phyloP scores from a whole-genome alignment of 92 coral and sea anemone genomes.

The Montipora capitata region DNA sequence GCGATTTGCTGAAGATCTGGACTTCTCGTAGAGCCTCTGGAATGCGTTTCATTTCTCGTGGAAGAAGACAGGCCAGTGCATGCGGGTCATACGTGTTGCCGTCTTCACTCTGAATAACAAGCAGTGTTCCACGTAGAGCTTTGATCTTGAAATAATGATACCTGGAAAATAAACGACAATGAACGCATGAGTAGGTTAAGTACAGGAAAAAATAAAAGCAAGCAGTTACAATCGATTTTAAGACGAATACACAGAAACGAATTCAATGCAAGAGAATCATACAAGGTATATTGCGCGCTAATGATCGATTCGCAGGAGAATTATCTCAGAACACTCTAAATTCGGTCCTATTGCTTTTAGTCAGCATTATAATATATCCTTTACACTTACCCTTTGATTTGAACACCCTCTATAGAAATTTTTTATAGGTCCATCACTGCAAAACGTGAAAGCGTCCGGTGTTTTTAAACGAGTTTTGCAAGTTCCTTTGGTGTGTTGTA shows the following conservation, averaged over 20 bases:
- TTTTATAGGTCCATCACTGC: not conserved
- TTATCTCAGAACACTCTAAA: not conserved
- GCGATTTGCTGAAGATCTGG: constrained; percentile 30
- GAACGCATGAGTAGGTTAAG: not conserved
- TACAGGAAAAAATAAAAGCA: not conserved
- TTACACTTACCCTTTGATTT: constrained; percentile 41
- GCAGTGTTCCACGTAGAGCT: constrained; percentile 29
- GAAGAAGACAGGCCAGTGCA: constrained; percentile 43
- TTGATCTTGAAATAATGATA: constrained; percentile 43
- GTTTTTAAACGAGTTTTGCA: too few relatives aligned
- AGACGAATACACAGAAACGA: too few relatives aligned
- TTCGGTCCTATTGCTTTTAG: too few relatives aligned
- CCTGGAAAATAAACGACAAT: constrained; percentile 21
- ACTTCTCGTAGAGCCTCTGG: constrained; percentile 33
- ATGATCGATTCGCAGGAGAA: not conserved
- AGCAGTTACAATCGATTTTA: too few relatives aligned
- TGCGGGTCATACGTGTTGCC: constrained; percentile 29
- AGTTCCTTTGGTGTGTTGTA: too few relatives aligned
- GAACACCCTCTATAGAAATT: constrained; percentile 10
- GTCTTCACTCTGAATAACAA: constrained; percentile 16
- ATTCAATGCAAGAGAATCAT: too few relatives aligned
- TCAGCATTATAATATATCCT: too few relatives aligned
- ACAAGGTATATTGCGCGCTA: too few relatives aligned
- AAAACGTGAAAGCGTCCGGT: too few relatives aligned
- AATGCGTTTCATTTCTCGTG: constrained; percentile 20